Evolutionary conservation across 2,113 vertebrate species (phyloP).

Genomic region (Mastomys natalensis): DNA sequence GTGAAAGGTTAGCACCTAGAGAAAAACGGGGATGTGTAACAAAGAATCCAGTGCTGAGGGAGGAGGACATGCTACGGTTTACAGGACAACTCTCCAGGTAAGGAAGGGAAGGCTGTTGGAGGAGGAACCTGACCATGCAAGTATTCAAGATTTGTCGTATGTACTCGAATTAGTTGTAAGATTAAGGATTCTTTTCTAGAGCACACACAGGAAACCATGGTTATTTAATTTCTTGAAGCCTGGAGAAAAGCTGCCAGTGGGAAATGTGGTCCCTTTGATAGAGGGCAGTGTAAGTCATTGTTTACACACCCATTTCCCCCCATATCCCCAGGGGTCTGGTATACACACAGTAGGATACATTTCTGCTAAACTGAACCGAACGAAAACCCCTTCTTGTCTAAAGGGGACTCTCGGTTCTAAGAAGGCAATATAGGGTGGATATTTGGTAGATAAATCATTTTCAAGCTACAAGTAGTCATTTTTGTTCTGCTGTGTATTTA

Average conservation of each 20-base stretch:
- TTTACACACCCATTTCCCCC: background rate
- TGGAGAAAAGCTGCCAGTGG: background rate
- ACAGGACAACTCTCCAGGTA: background rate
- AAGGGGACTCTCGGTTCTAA: conserved; percentile 15
- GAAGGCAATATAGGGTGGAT: conserved; percentile 51
- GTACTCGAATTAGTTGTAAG: background rate
- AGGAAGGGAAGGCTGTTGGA: background rate
- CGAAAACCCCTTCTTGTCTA: conserved; percentile 30
- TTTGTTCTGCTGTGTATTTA: conserved; percentile 64
- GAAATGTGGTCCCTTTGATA: conserved; percentile 19
- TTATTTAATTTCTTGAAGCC: conserved; percentile 43
- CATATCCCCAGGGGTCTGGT: background rate
- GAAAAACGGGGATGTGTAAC: background rate
- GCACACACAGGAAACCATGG: background rate
- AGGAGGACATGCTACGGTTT: background rate
- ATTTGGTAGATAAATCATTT: conserved; percentile 68
- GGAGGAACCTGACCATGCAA: background rate
- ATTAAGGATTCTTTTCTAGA: background rate
- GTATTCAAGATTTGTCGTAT: background rate
- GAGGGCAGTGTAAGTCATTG: background rate
- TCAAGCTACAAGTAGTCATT: conserved; percentile 41
- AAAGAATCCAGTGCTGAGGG: background rate
- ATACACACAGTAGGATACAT: conserved; percentile 26
- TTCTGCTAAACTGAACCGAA: conserved; percentile 35
- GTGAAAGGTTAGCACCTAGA: background rate